Conservation (phyloP, 2,888 invertebrate species). For the Plebejus argus region DNA sequence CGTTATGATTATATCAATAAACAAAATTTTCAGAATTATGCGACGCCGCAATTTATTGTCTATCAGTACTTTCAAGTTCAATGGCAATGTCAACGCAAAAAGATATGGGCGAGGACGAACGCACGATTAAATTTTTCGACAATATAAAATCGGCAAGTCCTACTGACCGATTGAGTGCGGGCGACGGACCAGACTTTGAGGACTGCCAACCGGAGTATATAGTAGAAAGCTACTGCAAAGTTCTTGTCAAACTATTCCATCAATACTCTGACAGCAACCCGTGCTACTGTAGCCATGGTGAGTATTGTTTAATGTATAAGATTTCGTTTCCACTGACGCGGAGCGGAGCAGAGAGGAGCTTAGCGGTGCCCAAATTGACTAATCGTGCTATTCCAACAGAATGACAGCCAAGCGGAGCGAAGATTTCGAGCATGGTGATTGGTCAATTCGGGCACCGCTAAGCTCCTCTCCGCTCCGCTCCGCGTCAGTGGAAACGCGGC, state of each 20-base stretch:
- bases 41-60: constrained; percentile 60
- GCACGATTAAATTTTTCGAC: constrained; percentile 56
- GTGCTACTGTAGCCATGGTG: constrained; percentile 59
- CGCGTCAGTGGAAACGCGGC: too few relatives aligned
- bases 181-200: constrained; percentile 48
- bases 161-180: constrained; percentile 46
- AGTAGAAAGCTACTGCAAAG: constrained; percentile 62
- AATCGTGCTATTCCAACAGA: too few relatives aligned
- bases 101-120: constrained; percentile 53
- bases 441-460: too few relatives aligned
- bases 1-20: neutral
- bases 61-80: constrained; percentile 60
- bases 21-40: constrained; percentile 59
- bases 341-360: too few relatives aligned
- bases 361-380: too few relatives aligned
- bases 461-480: too few relatives aligned
- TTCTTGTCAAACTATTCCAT: constrained; percentile 56
- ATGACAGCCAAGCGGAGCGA: too few relatives aligned
- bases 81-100: constrained; percentile 50
- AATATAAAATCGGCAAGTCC: constrained; percentile 53
- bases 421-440: too few relatives aligned
- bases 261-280: constrained; percentile 55
- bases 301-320: too few relatives aligned
- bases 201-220: constrained; percentile 68
- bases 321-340: too few relatives aligned